phyloP scores from a whole-genome alignment of 2,888 invertebrate species.

The Amphimallon solstitiale region DNA sequence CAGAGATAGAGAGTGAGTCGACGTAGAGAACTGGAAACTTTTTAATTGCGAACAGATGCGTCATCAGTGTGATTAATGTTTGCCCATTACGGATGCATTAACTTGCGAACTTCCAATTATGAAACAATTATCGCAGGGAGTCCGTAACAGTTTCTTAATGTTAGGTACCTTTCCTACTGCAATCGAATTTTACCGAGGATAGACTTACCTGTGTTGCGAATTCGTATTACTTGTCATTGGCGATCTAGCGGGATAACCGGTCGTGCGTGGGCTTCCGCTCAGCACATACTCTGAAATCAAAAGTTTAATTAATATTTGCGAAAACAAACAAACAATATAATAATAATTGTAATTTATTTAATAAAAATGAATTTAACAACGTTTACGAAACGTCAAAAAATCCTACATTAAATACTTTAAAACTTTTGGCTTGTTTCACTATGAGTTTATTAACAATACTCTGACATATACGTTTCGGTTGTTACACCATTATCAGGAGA shows the following conservation, averaged over 20 bases:
- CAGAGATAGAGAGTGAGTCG: background rate
- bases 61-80: conserved; percentile 39
- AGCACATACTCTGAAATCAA: conserved; percentile 67
- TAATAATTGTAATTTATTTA: too few species aligned
- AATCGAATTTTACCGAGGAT: background rate
- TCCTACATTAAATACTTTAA: too few species aligned
- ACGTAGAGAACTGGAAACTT: conserved; percentile 10
- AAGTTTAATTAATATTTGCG: too few species aligned
- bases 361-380: too few species aligned
- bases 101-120: conserved; percentile 23
- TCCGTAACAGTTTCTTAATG: background rate
- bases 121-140: conserved; percentile 17
- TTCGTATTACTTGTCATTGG: conserved; percentile 59
- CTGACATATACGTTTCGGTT: too few species aligned
- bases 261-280: conserved; percentile 65
- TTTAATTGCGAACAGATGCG: conserved; percentile 46
- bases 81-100: conserved; percentile 29
- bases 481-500: too few species aligned
- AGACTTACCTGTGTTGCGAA: conserved; percentile 65
- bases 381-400: too few species aligned
- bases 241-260: conserved; percentile 63
- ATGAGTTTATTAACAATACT: too few species aligned
- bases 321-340: too few species aligned
- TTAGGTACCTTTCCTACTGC: background rate
- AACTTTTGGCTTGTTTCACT: too few species aligned